Evolutionary conservation across 2,888 invertebrate species (phyloP), one percentile per base, ranked within the genome.

Genomic region (Nasonovia ribisnigri): DNA sequence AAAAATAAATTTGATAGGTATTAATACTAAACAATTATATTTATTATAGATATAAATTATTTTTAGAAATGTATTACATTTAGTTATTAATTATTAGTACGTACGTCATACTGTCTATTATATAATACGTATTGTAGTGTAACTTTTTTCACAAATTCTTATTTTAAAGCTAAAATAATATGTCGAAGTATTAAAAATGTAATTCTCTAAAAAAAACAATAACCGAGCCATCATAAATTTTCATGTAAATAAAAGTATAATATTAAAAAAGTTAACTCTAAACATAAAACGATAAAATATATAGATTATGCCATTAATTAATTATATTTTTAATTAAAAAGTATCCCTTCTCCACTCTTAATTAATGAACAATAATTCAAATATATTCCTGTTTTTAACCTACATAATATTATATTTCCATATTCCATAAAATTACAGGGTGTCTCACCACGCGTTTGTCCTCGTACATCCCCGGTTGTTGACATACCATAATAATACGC

Each of bases 261-360:
- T 77, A 77, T 77, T 77, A 36, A 77, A 77, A 77, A 77, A 77
- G 36, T 77, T 8, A 77, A 77, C 77, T 77, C 36, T 77, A 36
- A 3, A 77, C 77, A 77, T 77, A 42, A 77, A 36, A 77, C 36
- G 20, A 77, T 36, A 77, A 77, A 77, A 77, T 77, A 77, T 26
- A 77, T 42, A 77, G 36, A 36, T 42, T 77, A 77, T 77, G 6
- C 36, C 36, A 77, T 77, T 36, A 77, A 77, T 77, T 36, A 77
- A 77, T 77, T 36, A 77, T 36, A 77, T 77, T 77, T 77, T 77
- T 77, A 77, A 77, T 77, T 77, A 77, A 77, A 77, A 77, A 77
- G 77, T 77, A 77, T 77, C 77, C 77, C 77, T 77, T 20, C 36
- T 36, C 16, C 77, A 77, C 77, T 77, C 36, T 67, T n/a, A 67